These are phyloP conservation scores for Metridium senile DNA, from an alignment of 92 coral and sea anemone species.

Conservation along the genomic window DNA sequence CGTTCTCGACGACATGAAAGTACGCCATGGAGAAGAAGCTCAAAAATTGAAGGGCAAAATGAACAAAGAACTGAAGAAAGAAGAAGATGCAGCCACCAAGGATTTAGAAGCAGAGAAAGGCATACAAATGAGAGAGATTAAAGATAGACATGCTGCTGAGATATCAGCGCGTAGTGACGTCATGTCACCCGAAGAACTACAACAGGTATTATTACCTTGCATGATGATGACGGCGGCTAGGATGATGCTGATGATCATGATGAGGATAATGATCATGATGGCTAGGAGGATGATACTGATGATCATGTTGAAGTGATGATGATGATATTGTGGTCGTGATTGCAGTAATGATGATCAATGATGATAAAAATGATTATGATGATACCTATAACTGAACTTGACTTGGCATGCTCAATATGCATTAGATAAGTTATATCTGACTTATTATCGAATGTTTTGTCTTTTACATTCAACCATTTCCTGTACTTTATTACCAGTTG, in stretches of 20 bases:
- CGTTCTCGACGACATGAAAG: conserved; percentile 81
- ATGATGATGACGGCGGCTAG: not conserved
- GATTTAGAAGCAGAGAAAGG: conserved; percentile 64
- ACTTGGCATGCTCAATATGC: too few species aligned
- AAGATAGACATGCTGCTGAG: conserved; percentile 94
- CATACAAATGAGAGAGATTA: conserved; percentile 75
- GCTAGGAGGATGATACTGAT: too few species aligned
- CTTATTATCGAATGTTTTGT: too few species aligned
- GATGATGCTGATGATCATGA: not conserved
- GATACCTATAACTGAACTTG: too few species aligned
- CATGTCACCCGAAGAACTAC: conserved; percentile 91
- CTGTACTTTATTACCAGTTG: conserved; percentile 53
- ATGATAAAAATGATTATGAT: too few species aligned
- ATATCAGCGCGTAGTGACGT: conserved; percentile 83
- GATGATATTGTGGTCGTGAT: too few species aligned
- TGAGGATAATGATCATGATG: not conserved
- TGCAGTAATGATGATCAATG: too few species aligned
- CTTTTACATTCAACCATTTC: too few species aligned
- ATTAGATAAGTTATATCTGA: too few species aligned
- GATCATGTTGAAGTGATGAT: too few species aligned
- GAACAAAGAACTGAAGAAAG: conserved; percentile 60
- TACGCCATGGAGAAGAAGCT: conserved; percentile 82
- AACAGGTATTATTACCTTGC: conserved; percentile 58
- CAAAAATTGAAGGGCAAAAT: conserved; percentile 70
- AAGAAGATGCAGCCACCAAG: conserved; percentile 64